Conservation (phyloP, 1,140 invertebrate genomes). For the Monochamus saltuarius region DNA sequence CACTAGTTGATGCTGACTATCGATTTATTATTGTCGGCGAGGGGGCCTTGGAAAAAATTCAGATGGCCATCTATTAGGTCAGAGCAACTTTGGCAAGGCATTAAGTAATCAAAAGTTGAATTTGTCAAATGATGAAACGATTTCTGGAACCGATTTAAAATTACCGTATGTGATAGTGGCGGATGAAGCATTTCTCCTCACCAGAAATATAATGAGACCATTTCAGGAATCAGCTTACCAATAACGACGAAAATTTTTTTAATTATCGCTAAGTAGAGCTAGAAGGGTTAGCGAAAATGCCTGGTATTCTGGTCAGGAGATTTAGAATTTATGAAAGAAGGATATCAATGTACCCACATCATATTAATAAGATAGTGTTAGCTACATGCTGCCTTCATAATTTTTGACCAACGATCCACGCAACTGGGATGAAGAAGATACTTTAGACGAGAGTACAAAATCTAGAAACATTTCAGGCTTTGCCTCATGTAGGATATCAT, state of each 20-base stretch:
- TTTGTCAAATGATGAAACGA: conserved; percentile 12
- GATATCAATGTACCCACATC: too few relatives aligned
- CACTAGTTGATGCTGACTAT: too few relatives aligned
- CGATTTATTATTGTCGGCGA: neutral
- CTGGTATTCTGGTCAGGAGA: conserved; percentile 45
- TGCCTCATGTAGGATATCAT: too few relatives aligned
- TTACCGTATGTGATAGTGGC: conserved; percentile 9
- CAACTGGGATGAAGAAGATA: too few relatives aligned
- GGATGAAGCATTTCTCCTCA: conserved; percentile 8
- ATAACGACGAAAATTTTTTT: conserved; percentile 44
- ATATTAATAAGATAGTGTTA: conserved; percentile 29
- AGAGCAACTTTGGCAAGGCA: conserved; percentile 23
- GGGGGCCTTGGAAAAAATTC: conserved; percentile 44
- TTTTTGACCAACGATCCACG: too few relatives aligned
- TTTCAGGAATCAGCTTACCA: conserved; percentile 11
- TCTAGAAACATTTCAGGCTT: too few relatives aligned
- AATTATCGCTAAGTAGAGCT: conserved; percentile 52
- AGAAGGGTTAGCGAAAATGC: conserved; percentile 48
- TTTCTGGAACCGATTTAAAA: neutral
- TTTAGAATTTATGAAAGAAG: too few relatives aligned
- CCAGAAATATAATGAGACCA: neutral
- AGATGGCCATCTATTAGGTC: conserved; percentile 49
- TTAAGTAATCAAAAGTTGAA: conserved; percentile 20
- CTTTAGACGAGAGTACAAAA: too few relatives aligned
- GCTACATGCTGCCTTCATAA: conserved; percentile 12